Conservation (phyloP, 2,888 invertebrate species). For the Cosmorhoe ocellata region DNA sequence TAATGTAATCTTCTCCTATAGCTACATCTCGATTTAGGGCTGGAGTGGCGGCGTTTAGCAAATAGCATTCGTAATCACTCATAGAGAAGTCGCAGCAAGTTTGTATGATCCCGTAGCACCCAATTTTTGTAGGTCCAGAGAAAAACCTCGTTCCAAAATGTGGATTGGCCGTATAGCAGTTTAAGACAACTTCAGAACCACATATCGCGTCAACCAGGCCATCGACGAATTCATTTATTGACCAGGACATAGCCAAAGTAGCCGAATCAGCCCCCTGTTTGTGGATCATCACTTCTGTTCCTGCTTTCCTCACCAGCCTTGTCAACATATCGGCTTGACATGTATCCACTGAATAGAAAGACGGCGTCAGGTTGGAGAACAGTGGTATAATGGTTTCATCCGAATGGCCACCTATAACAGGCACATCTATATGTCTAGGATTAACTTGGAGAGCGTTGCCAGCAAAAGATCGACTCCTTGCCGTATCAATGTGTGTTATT, state of each 20-base stretch:
- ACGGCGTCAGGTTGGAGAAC: conserved; percentile 57
- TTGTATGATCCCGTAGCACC: conserved; percentile 49
- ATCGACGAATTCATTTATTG: conserved; percentile 57
- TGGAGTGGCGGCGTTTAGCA: conserved; percentile 46
- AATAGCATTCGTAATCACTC: conserved; percentile 50
- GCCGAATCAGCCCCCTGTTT: conserved; percentile 55
- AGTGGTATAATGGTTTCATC: conserved; percentile 62
- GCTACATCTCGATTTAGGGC: conserved; percentile 51
- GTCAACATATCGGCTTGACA: conserved; percentile 55
- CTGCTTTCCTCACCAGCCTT: conserved; percentile 53
- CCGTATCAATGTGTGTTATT: conserved; percentile 58
- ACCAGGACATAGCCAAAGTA: conserved; percentile 56
- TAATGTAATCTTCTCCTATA: conserved; percentile 55
- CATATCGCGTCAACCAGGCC: conserved; percentile 51
- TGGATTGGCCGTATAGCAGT: conserved; percentile 56
- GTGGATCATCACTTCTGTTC: conserved; percentile 50
- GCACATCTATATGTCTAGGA: conserved; percentile 46
- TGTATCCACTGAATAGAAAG: conserved; percentile 38
- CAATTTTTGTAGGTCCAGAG: conserved; percentile 56
- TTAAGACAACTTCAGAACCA: conserved; percentile 48
- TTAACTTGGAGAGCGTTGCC: conserved; percentile 48
- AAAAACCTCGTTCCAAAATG: conserved; percentile 62
- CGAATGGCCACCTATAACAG: conserved; percentile 66
- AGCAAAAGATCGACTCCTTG: conserved; percentile 47
- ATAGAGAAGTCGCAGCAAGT: conserved; percentile 47